Conservation (phyloP, 2,113 vertebrate species). For the Myrmecobius fasciatus region DNA sequence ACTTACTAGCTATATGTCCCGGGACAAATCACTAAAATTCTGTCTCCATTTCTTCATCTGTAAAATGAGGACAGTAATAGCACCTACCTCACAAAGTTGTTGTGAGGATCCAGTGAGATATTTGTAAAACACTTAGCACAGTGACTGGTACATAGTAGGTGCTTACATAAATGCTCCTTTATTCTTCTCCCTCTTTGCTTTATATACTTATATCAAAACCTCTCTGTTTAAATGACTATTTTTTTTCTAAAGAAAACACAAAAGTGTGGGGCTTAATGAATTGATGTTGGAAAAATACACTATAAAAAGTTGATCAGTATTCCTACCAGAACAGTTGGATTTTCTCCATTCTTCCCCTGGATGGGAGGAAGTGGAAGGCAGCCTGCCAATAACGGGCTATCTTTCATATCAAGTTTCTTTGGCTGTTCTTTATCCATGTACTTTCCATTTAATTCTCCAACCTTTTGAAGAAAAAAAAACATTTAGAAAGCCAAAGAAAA, state of each 20-base stretch:
- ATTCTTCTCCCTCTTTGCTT: neutral
- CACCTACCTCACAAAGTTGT: neutral
- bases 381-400: neutral
- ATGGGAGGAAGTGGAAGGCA: neutral
- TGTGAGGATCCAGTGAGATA: neutral
- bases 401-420: conserved; percentile 43
- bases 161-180: neutral
- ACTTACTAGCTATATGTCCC: neutral
- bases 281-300: neutral
- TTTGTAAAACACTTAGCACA: neutral
- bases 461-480: conserved; percentile 63
- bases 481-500: neutral
- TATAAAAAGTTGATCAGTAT: neutral
- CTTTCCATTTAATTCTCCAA: conserved; percentile 65
- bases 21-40: neutral
- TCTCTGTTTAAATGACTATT: neutral
- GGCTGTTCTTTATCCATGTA: conserved; percentile 39
- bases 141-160: neutral
- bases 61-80: neutral
- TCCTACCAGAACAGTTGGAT: conserved; percentile 43
- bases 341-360: neutral
- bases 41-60: neutral
- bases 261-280: neutral
- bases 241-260: neutral
- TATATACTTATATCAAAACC: neutral